A percentile compares a stretch with the other conserved stretches of the same genome.
Conservation (phyloP, 2,888 invertebrate species). For the Rhingia campestris region DNA sequence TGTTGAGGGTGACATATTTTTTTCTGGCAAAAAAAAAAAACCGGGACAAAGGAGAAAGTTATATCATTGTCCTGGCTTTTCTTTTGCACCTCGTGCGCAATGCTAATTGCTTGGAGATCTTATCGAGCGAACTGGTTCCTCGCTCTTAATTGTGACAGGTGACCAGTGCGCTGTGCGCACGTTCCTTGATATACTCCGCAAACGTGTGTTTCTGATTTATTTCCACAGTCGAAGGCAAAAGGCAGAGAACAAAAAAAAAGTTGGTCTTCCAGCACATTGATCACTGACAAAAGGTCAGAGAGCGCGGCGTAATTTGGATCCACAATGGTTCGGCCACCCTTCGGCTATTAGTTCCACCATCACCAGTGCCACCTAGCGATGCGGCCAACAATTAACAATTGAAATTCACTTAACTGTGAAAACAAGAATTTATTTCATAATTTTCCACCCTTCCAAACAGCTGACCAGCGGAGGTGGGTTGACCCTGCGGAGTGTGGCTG, state of each 20-base stretch:
- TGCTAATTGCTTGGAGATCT: constrained; percentile 73
- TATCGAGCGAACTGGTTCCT: constrained; percentile 49
- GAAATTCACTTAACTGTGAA: constrained; percentile 74
- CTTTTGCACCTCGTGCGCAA: constrained; percentile 38
- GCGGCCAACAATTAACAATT: constrained; percentile 73
- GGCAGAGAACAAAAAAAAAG: constrained; percentile 41
- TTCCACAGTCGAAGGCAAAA: constrained; percentile 18
- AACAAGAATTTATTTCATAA: constrained; percentile 74
- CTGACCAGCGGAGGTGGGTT: constrained; percentile 10
- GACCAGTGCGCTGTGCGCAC: constrained; percentile 65
- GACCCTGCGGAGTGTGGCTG: constrained; percentile 7
- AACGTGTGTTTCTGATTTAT: constrained; percentile 63
- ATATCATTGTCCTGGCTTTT: constrained; percentile 60
- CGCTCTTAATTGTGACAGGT: constrained; percentile 72
- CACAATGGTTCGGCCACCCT: constrained; percentile 56
- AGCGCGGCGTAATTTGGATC: constrained; percentile 47
- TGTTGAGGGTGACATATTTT: constrained; percentile 64
- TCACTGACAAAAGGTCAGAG: constrained; percentile 69
- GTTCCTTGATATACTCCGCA: constrained; percentile 28
- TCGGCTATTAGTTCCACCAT: constrained; percentile 26
- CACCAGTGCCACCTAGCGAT: constrained; percentile 37
- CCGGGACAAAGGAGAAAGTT: constrained; percentile 64
- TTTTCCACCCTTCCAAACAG: constrained; percentile 46
- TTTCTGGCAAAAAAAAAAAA: constrained; percentile 6
- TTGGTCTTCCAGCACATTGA: constrained; percentile 72